A percentile compares a stretch with the other conserved stretches of the same genome.
These are phyloP conservation scores for Agelas oroides DNA, from an alignment of 37 sponge, comb jelly and placozoan species.

Conservation along the genomic window DNA sequence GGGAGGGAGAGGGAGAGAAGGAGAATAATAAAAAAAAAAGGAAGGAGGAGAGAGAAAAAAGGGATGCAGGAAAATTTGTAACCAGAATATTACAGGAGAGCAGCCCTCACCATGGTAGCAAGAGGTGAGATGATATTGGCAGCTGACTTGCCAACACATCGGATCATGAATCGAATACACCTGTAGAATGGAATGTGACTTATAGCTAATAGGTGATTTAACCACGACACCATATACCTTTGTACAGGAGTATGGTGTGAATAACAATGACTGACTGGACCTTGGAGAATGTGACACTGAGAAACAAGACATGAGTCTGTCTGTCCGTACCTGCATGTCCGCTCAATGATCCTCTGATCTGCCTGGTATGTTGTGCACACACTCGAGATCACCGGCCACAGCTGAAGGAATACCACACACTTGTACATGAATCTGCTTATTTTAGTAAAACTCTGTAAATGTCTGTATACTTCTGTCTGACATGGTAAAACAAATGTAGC, in stretches of 20 bases:
- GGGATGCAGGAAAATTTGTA: background rate
- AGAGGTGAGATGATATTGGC: slow-evolving; percentile 57
- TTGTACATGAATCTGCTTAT: too few species aligned
- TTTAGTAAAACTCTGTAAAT: too few species aligned
- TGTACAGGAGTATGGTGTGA: too few species aligned
- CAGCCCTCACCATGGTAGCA: slow-evolving; percentile 64
- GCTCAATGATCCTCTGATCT: slow-evolving; percentile 73
- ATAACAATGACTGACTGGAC: too few species aligned
- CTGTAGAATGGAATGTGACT: slow-evolving; percentile 7
- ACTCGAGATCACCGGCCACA: slow-evolving; percentile 77
- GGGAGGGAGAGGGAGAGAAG: background rate
- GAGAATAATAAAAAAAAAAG: background rate
- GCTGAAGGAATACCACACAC: slow-evolving; percentile 4
- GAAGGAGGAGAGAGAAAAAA: background rate
- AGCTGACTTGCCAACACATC: slow-evolving; percentile 66
- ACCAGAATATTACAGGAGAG: background rate
- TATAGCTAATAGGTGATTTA: too few species aligned
- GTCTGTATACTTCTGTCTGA: too few species aligned
- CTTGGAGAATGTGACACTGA: too few species aligned
- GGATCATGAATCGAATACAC: slow-evolving; percentile 75
- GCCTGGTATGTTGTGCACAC: slow-evolving; percentile 28
- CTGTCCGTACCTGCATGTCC: slow-evolving; percentile 62
- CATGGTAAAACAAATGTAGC: too few species aligned
- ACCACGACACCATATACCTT: too few species aligned
- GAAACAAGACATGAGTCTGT: too few species aligned